These are phyloP conservation scores for Chiloscyllium plagiosum DNA, from an alignment of 2,113 vertebrate genomes.

Conservation along the genomic window DNA sequence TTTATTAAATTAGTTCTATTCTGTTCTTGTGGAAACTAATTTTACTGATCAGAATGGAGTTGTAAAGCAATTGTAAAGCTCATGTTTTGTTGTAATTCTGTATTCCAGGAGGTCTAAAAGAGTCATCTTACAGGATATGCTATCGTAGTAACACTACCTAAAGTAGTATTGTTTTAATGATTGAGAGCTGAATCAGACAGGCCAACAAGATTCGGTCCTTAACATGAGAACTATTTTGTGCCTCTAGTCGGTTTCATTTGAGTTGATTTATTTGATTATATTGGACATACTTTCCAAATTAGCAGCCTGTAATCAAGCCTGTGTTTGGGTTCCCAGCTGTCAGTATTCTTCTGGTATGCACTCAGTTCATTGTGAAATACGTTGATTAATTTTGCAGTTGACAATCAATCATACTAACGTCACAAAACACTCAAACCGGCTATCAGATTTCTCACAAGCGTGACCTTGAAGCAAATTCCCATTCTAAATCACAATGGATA, in stretches of 20 bases:
- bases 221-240: background rate
- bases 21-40: background rate
- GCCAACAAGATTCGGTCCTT: background rate
- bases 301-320: background rate
- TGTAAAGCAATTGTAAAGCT: background rate
- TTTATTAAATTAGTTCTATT: background rate
- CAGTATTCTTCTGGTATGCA: background rate
- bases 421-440: background rate
- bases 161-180: background rate
- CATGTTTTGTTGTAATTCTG: background rate
- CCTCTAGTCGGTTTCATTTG: background rate
- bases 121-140: background rate
- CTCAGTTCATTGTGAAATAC: conserved; percentile 10
- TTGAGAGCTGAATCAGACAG: background rate
- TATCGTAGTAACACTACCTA: background rate
- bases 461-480: background rate
- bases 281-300: conserved; percentile 34
- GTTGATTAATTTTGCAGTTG: background rate
- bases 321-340: conserved; percentile 22
- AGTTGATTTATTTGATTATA: background rate
- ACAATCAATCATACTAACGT: background rate
- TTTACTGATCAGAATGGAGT: background rate
- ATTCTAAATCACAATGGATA: background rate
- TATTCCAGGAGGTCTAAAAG: background rate
- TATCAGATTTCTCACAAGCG: background rate